Percentiles rank a stretch among this genome's conserved stretches.
phyloP scores from a whole-genome alignment of 2,113 vertebrate genomes.

The Rhineura floridana region DNA sequence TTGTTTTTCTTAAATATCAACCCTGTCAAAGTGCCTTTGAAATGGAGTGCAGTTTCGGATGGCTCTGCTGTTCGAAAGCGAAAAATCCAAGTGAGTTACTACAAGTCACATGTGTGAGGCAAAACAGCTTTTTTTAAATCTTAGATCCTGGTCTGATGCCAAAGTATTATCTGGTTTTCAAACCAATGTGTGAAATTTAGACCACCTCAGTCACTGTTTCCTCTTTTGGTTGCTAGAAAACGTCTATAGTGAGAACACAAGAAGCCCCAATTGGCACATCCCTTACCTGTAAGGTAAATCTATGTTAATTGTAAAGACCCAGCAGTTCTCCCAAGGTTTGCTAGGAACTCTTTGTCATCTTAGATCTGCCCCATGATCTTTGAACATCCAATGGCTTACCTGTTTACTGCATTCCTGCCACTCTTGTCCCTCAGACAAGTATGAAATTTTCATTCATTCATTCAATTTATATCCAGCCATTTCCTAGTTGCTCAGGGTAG shows the following conservation, averaged over 20 bases:
- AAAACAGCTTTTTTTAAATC: neutral
- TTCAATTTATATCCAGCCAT: neutral
- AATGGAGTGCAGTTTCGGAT: neutral
- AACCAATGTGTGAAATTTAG: neutral
- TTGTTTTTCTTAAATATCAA: neutral
- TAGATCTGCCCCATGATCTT: neutral
- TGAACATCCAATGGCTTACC: too few species aligned
- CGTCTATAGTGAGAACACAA: neutral
- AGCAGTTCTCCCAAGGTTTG: neutral
- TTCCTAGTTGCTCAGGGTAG: neutral
- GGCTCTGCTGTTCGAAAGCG: neutral
- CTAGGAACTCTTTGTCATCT: neutral
- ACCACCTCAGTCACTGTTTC: neutral
- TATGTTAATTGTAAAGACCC: neutral
- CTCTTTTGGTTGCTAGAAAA: neutral
- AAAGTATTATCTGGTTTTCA: neutral
- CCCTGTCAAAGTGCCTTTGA: neutral
- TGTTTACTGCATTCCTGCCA: neutral
- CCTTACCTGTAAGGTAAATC: neutral
- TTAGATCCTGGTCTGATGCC: neutral
- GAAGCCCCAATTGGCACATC: neutral
- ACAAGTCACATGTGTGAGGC: neutral
- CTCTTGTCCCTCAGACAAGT: neutral
- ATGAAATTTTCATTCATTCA: neutral
- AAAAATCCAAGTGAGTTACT: neutral